phyloP scores from a whole-genome alignment of 2,113 vertebrate species.

The Mus spicilegus region DNA sequence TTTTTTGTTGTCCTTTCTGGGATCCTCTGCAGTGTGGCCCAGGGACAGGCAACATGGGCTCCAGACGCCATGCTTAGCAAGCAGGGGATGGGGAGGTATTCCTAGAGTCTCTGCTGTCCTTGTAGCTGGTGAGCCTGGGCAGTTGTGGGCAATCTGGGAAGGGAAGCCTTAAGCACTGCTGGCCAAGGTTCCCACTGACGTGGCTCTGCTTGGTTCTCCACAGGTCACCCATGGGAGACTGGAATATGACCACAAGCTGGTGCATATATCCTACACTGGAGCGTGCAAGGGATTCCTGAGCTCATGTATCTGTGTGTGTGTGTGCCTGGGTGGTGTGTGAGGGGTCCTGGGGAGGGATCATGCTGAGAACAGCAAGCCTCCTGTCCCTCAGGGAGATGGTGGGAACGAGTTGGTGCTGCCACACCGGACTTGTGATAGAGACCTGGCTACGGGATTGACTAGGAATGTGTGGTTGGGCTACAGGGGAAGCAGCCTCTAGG shows the following conservation, averaged over 20 bases:
- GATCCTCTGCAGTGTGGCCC: not conserved
- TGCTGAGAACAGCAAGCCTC: not conserved
- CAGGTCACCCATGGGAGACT: not conserved
- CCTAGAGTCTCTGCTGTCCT: not conserved
- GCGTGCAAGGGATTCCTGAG: not conserved
- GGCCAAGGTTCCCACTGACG: not conserved
- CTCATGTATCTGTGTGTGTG: not conserved
- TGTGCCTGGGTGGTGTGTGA: not conserved
- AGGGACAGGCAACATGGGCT: not conserved
- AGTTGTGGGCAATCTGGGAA: not conserved
- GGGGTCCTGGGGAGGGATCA: not conserved
- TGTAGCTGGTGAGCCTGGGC: not conserved
- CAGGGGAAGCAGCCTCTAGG: not conserved
- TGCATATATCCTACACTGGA: not conserved
- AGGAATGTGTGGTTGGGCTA: too few species aligned
- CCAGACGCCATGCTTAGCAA: not conserved
- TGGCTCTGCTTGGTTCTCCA: not conserved
- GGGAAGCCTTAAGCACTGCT: not conserved
- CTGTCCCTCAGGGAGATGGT: not conserved
- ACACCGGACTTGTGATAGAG: not conserved
- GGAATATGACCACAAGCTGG: not conserved
- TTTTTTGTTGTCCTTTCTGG: not conserved
- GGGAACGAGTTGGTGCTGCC: not conserved
- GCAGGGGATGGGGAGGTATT: not conserved
- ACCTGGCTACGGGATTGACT: not conserved